Evolutionary conservation across 2,113 vertebrate genomes (phyloP), one percentile per base, ranked within the genome.

Genomic region (Barnardius zonarius): DNA sequence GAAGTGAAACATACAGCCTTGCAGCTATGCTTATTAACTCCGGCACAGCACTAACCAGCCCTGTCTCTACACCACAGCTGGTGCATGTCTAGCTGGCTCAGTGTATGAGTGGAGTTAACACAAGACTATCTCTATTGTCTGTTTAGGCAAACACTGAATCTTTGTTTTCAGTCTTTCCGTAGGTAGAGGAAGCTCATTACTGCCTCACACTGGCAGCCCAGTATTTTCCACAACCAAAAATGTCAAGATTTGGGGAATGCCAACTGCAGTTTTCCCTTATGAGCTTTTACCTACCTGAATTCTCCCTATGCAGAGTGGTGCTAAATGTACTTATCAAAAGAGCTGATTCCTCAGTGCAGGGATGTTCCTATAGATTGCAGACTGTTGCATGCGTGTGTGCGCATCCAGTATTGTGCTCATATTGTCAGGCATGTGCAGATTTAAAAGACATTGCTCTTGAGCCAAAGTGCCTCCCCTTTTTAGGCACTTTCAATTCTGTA

Each of bases 11-110:
- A 46, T 5, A 68, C 24, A 78, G 63, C 67, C 43, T 92, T 59
- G 44, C 44, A 79, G 62, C 67, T 33, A 27, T 17, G 43, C 69
- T 55, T 59, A 7, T n/a, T 69, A 85, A n/a, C 27, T 76, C n/a
- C 0, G 1, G 76, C 63, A 22, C 2, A 2, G 48, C 25, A 5
- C n/a, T 80, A 17, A 17, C 54, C 0, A 0, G 28, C 73, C 28
- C 30, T 2, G 33, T 66, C 35, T 78, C 84, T 66, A 0, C 19
- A 13, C 57, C 59, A 23, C 75, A 69, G 88, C 90, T 92, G 54
- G 41, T 73, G 72, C 46, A 4, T 7, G 49, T 74, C 93, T 68
- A 18, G 66, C 69, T 89, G 69, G 46, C 81, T 67, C 57, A 28
- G 20, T 12, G 54, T 35, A 2, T 9, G 35, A 33, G 35, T n/a